These are phyloP conservation scores for Fundulus diaphanus DNA, from an alignment of 2,797 vertebrate genomes.

Conservation along the genomic window DNA sequence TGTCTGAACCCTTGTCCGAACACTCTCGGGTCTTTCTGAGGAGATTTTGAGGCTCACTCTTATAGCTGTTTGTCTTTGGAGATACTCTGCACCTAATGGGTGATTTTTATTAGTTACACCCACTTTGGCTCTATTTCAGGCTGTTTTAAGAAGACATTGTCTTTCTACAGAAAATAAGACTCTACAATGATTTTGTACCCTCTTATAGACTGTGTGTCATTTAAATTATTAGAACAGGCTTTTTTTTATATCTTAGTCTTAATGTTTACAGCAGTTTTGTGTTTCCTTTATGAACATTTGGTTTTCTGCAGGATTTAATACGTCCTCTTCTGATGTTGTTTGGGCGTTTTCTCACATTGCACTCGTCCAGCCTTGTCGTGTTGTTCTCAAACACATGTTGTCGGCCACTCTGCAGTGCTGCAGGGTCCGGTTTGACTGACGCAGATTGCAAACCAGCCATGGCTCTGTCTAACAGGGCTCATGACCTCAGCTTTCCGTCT, in stretches of 20 bases:
- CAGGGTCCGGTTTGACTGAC: slow-evolving; percentile 1
- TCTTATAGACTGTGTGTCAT: too few species aligned
- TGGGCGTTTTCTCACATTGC: neutral
- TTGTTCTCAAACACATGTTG: neutral
- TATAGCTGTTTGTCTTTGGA: neutral
- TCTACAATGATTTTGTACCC: neutral
- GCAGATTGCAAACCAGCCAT: slow-evolving; percentile 3
- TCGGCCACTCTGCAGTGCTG: neutral
- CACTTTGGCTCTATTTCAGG: neutral
- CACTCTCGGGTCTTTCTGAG: neutral
- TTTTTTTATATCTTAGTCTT: too few species aligned
- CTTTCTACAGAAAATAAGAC: neutral
- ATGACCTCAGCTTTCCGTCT: slow-evolving; percentile 27
- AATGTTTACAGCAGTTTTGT: too few species aligned
- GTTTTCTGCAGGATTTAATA: neutral
- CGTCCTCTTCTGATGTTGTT: neutral
- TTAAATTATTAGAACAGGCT: too few species aligned
- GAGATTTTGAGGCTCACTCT: too few species aligned
- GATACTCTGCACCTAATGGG: neutral
- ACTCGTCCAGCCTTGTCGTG: neutral
- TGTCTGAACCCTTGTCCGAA: neutral
- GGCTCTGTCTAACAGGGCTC: neutral
- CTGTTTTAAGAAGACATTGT: neutral
- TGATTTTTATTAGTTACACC: neutral
- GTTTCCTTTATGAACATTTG: too few species aligned